Conservation (phyloP, 2,797 vertebrate genomes). For the Threskiornis aethiopicus region DNA sequence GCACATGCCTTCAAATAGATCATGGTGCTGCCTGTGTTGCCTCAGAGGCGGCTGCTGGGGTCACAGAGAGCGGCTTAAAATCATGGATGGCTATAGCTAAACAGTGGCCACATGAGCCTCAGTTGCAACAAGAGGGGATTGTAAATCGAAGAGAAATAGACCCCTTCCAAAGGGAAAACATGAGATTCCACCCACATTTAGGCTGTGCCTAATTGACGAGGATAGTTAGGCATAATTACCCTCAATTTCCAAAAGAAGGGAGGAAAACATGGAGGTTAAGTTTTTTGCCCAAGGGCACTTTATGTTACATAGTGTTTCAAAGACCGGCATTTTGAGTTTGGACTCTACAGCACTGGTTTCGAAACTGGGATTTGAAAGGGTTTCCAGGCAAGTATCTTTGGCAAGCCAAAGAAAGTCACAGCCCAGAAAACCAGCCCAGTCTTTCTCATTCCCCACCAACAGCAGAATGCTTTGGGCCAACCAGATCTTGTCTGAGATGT, state of each 20-base stretch:
- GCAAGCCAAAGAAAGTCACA: neutral
- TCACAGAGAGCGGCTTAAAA: neutral
- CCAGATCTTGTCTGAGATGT: neutral
- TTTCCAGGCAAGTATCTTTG: neutral
- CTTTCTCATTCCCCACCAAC: neutral
- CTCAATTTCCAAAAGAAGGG: neutral
- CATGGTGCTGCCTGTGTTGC: neutral
- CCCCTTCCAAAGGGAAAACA: neutral
- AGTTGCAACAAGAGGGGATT: neutral
- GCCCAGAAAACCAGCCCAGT: neutral
- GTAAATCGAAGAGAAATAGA: neutral
- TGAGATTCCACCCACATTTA: neutral
- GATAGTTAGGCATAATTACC: neutral
- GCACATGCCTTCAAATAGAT: neutral
- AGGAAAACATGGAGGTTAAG: neutral
- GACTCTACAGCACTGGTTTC: neutral
- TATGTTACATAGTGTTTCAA: neutral
- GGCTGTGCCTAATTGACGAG: neutral
- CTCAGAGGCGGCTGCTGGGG: neutral
- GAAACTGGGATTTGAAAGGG: neutral
- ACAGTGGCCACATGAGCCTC: neutral
- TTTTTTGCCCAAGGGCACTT: neutral
- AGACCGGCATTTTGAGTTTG: neutral
- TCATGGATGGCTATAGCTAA: neutral
- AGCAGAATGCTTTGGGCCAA: neutral